These are phyloP conservation scores for Tetrao urogallus DNA, from an alignment of 2,113 vertebrate species.

Conservation along the genomic window DNA sequence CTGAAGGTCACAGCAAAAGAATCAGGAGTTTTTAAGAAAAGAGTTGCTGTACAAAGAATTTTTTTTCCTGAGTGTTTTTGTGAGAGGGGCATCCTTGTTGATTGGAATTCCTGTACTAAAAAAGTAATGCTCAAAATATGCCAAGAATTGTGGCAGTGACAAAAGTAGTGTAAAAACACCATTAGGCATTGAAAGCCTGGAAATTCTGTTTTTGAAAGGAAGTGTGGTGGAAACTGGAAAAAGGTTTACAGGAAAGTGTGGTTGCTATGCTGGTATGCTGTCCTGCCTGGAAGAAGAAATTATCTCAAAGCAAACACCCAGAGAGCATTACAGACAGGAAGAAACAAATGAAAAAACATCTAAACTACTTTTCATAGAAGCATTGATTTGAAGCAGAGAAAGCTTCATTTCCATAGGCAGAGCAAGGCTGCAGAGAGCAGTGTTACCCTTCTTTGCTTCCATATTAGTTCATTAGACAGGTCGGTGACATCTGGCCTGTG, in stretches of 20 bases:
- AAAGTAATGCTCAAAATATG: constrained; percentile 27
- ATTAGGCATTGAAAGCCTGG: background rate
- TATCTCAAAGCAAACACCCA: background rate
- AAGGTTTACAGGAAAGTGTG: constrained; percentile 54
- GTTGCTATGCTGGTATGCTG: background rate
- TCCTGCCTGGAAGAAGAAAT: constrained; percentile 30
- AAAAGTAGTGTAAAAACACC: background rate
- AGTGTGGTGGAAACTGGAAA: constrained; percentile 21
- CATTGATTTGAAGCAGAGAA: background rate
- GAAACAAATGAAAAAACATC: constrained; percentile 8
- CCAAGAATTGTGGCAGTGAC: constrained; percentile 30
- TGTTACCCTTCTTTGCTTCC: background rate
- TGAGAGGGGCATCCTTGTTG: background rate
- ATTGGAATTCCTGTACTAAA: constrained; percentile 43
- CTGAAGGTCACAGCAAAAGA: background rate
- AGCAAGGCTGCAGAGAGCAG: background rate
- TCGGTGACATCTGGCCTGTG: background rate
- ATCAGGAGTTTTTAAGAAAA: background rate
- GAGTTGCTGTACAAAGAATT: background rate
- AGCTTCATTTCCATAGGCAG: background rate
- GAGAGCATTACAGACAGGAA: background rate
- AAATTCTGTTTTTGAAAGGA: constrained; percentile 50
- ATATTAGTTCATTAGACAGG: background rate
- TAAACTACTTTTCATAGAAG: background rate
- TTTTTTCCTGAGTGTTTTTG: background rate